These are phyloP conservation scores for Agonopterix subpropinquella DNA, from an alignment of 2,888 invertebrate species.

Conservation along the genomic window DNA sequence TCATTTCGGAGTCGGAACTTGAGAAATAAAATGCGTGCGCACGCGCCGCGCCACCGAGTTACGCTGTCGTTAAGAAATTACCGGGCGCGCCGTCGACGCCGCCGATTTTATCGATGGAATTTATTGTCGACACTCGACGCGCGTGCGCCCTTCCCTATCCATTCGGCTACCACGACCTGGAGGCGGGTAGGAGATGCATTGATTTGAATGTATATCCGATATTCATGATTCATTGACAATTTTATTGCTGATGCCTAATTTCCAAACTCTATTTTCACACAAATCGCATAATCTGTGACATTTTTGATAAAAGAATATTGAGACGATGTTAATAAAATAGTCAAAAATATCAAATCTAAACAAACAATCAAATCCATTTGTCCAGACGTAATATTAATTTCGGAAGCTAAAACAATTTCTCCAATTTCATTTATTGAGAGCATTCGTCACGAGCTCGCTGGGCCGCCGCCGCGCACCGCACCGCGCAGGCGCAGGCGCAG, in stretches of 20 bases:
- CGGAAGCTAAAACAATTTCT: constrained; percentile 42
- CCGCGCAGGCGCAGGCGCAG: constrained; percentile 45
- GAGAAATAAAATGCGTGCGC: constrained; percentile 70
- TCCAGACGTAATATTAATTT: no score
- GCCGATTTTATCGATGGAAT: constrained; percentile 75
- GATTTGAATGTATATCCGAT: constrained; percentile 6
- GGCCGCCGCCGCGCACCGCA: constrained; percentile 13
- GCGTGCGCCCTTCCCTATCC: constrained; percentile 44
- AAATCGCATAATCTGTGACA: no score
- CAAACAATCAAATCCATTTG: no score
- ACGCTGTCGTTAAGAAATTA: constrained; percentile 75
- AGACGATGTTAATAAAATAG: no score
- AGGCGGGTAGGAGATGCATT: constrained; percentile 1
- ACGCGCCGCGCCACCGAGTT: constrained; percentile 74
- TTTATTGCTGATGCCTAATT: neutral
- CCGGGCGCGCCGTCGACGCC: constrained; percentile 58
- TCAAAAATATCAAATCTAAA: no score
- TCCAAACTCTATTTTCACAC: neutral
- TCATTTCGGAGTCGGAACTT: constrained; percentile 68
- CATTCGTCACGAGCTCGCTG: constrained; percentile 40
- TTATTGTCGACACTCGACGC: constrained; percentile 66
- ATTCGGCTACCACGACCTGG: constrained; percentile 19
- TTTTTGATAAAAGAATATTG: no score
- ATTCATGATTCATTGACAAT: neutral
- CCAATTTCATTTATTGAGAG: constrained; percentile 40